Evolutionary conservation across 2,113 vertebrate genomes (phyloP), one percentile per base, ranked within the genome.

Genomic region (Polyodon spathula): DNA sequence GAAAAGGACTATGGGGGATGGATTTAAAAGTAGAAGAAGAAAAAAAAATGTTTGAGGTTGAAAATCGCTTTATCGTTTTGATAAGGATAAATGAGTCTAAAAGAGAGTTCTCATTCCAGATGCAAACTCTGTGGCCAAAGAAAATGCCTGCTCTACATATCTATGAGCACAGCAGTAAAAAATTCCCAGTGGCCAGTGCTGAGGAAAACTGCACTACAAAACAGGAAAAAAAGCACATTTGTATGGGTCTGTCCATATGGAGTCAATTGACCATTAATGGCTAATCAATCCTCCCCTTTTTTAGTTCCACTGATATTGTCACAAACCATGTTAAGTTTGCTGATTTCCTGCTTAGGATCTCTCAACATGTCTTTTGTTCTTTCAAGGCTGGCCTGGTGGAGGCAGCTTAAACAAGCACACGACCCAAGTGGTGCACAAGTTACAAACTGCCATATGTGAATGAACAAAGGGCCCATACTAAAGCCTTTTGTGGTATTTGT

Each of bases 401-500:
- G 86, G 83, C 68, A 78, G 81, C 87, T 89, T 86, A 90, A 88
- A 87, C 86, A 90, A 93, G 90, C 87, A 88, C 72, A 80, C 63
- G 69, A 74, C 78, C 80, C 61, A 79, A 82, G 82, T 79, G 82
- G 71, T 66, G 78, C 77, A 82, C 79, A 78, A 84, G 79, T 88
- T 85, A 80, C 85, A 84, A 75, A 80, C 82, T 80, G 76, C 89
- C 90, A 87, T 84, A 90, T 92, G 90, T 88, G 88, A 91, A 84
- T 85, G 89, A 91, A 93, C 92, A 92, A 93, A 92, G 83, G 79
- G 73, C 74, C 73, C 73, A 77, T 76, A 82, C 86, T 82, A 74
- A 89, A 91, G 84, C 83, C 85, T 88, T 86, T 88, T 93, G 92
- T 89, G 92, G 91, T 88, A 85, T 90, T 87, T 87, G 77, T 83